phyloP scores from a whole-genome alignment of 64 coral and sea anemone genomes.

The Pocillopora verrucosa region DNA sequence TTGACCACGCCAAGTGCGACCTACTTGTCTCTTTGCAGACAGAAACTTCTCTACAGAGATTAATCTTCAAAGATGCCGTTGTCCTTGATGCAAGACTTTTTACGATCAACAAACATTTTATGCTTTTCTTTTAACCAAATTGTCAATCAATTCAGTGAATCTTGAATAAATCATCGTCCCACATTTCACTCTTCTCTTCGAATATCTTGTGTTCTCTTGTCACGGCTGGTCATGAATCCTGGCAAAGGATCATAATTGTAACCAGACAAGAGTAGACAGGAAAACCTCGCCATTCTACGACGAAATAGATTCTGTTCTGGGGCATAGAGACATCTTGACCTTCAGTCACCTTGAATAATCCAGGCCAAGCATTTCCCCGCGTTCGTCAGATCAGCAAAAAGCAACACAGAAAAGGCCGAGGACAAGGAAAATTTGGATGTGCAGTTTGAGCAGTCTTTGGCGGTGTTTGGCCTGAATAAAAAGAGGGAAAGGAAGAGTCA shows the following conservation, averaged over 20 bases:
- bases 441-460: background rate
- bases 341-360: background rate
- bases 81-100: no score
- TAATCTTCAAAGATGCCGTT: no score
- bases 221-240: no score
- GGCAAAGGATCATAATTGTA: background rate
- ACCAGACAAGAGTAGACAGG: background rate
- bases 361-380: background rate
- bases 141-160: no score
- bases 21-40: no score
- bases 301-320: background rate
- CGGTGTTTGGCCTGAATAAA: background rate
- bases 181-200: no score
- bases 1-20: no score
- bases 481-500: background rate
- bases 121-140: no score
- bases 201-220: no score
- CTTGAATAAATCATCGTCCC: no score
- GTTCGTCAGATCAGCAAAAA: background rate
- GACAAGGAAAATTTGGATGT: background rate
- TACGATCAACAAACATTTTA: no score
- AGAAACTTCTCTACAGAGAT: no score
- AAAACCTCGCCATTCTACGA: constrained; percentile 5
- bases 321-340: background rate
- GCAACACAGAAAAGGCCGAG: background rate